Evolutionary conservation across 2,888 invertebrate genomes (phyloP).

Genomic region (Pogonocherus hispidulus): DNA sequence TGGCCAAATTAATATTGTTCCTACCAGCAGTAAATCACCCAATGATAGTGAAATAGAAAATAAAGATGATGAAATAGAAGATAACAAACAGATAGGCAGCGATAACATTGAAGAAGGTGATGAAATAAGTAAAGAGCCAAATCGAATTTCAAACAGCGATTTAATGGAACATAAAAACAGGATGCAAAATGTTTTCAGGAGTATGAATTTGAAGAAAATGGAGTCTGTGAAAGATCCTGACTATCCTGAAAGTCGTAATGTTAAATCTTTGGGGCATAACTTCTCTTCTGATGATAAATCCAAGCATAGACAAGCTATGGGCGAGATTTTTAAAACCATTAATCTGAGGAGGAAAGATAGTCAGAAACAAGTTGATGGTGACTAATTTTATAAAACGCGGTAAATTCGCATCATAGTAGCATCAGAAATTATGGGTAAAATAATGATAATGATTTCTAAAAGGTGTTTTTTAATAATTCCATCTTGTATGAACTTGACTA

Average conservation of each 20-base stretch:
- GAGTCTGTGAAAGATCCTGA: slow-evolving; percentile 39
- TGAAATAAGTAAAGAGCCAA: neutral
- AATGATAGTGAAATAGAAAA: neutral
- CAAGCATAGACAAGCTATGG: slow-evolving; percentile 52
- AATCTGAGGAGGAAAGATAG: slow-evolving; percentile 43
- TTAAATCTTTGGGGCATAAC: slow-evolving; percentile 45
- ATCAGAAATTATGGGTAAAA: too few species aligned
- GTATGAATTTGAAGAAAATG: slow-evolving; percentile 53
- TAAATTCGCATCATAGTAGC: too few species aligned
- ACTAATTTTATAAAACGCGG: neutral
- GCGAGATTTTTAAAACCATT: slow-evolving; percentile 42
- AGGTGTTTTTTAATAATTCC: too few species aligned
- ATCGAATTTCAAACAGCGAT: slow-evolving; percentile 11
- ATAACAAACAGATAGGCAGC: neutral
- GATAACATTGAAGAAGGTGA: neutral
- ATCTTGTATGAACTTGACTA: too few species aligned
- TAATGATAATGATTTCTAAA: too few species aligned
- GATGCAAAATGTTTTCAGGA: slow-evolving; percentile 58
- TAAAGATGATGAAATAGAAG: neutral
- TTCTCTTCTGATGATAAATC: slow-evolving; percentile 46
- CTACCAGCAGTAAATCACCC: neutral
- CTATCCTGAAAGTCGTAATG: slow-evolving; percentile 15
- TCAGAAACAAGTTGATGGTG: neutral
- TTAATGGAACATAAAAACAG: slow-evolving; percentile 48
- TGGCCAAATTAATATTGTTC: neutral